These are phyloP conservation scores for Dermatemys mawii DNA, from an alignment of 2,113 vertebrate species.

Conservation along the genomic window DNA sequence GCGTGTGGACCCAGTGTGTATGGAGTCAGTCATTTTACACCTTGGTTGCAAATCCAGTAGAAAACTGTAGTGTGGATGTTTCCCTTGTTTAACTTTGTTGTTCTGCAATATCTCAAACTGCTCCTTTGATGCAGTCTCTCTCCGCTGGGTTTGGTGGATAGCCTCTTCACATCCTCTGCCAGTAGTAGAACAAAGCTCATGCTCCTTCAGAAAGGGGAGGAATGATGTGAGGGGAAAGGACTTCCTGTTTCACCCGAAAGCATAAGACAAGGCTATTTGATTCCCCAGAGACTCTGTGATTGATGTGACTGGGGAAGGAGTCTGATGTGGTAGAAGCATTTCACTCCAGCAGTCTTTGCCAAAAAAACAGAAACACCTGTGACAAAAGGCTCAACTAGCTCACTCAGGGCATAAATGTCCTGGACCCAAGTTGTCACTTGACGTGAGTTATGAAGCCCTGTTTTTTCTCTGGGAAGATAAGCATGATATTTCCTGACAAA, in stretches of 20 bases:
- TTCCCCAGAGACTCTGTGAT: conserved; percentile 23
- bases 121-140: background rate
- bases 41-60: conserved; percentile 39
- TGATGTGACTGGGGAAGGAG: conserved; percentile 52
- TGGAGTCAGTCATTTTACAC: conserved; percentile 6
- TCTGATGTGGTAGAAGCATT: conserved; percentile 54
- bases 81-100: background rate
- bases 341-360: conserved; percentile 31
- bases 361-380: conserved; percentile 50
- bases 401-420: background rate
- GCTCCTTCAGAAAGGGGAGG: background rate
- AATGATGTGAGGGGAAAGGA: background rate
- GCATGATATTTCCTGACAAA: background rate
- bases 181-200: background rate
- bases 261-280: background rate
- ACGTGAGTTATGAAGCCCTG: conserved; percentile 38
- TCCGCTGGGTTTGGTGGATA: accelerated
- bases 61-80: background rate
- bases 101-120: accelerated
- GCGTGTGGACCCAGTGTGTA: background rate
- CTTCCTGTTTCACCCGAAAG: background rate
- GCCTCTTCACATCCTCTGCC: background rate
- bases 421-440: background rate
- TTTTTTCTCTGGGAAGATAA: conserved; percentile 18
- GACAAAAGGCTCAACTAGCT: conserved; percentile 29